Percentiles rank a stretch among this genome's conserved stretches.
Evolutionary conservation across 2,888 invertebrate species (phyloP).

Genomic region (Byasa hedistus): DNA sequence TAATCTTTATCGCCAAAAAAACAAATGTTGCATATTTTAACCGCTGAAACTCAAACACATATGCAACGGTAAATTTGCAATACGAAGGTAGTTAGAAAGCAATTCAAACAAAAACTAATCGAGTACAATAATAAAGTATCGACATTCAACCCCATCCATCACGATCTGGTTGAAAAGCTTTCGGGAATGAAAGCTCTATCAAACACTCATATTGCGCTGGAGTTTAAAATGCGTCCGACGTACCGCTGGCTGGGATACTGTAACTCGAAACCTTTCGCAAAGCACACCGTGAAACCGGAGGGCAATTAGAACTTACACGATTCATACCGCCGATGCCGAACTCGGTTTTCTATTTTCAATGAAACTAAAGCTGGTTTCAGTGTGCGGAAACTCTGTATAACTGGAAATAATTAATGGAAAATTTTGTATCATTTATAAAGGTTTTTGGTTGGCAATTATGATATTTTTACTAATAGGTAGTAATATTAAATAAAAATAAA

Average conservation of each 20-base stretch:
- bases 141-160: not conserved
- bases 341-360: constrained; percentile 2
- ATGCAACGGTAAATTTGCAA: too few relatives aligned
- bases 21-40: too few relatives aligned
- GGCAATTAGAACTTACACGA: constrained; percentile 17
- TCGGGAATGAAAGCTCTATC: constrained; percentile 10
- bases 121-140: not conserved
- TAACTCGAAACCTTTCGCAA: constrained; percentile 10
- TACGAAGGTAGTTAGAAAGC: too few relatives aligned
- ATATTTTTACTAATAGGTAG: too few relatives aligned
- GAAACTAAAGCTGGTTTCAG: not conserved
- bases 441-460: not conserved
- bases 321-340: not conserved
- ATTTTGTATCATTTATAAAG: not conserved
- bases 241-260: constrained; percentile 8
- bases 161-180: not conserved
- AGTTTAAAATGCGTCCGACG: constrained; percentile 3
- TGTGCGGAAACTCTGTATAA: not conserved
- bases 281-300: constrained; percentile 8
- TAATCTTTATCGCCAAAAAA: too few relatives aligned
- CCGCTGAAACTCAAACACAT: too few relatives aligned
- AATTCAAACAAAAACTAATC: not conserved
- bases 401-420: not conserved
- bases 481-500: too few relatives aligned
- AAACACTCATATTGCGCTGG: constrained; percentile 4